These are phyloP conservation scores for Branchellion lobata DNA, from an alignment of 2,888 invertebrate genomes.

Conservation along the genomic window DNA sequence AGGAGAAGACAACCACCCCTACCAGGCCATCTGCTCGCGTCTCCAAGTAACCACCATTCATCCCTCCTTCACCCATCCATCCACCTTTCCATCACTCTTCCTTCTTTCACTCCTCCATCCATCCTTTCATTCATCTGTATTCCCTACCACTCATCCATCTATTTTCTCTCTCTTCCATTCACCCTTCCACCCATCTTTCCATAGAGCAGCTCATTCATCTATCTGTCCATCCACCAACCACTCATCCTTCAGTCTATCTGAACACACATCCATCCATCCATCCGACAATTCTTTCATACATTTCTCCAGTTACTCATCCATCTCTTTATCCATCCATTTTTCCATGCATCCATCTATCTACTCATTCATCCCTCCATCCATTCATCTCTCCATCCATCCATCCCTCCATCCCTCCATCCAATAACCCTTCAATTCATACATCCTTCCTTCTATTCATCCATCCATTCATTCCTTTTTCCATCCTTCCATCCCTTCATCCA, in stretches of 20 bases:
- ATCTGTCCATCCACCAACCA: too few species aligned
- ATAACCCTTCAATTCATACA: neutral
- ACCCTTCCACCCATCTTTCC: neutral
- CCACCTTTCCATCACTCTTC: neutral
- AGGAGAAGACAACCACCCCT: slow-evolving; percentile 77
- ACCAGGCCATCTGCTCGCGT: slow-evolving; percentile 85
- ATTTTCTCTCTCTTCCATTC: neutral
- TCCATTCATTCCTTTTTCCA: too few species aligned
- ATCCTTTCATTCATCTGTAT: neutral
- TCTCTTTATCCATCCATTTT: too few species aligned
- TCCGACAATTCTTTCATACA: too few species aligned
- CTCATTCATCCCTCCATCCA: neutral
- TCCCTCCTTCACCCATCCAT: neutral
- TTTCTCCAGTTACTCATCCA: too few species aligned
- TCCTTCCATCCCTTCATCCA: neutral
- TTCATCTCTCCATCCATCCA: neutral
- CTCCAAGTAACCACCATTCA: slow-evolving; percentile 86
- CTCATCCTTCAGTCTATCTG: too few species aligned
- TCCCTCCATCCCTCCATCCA: too few species aligned
- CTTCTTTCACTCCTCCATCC: neutral
- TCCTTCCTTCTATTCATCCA: neutral
- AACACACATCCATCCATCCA: too few species aligned
- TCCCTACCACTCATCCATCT: neutral
- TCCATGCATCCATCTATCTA: neutral
- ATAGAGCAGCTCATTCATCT: too few species aligned